Evolutionary conservation across 1,140 invertebrate species (phyloP), one percentile per base, ranked within the genome.

Genomic region (Drosophila orosa): DNA sequence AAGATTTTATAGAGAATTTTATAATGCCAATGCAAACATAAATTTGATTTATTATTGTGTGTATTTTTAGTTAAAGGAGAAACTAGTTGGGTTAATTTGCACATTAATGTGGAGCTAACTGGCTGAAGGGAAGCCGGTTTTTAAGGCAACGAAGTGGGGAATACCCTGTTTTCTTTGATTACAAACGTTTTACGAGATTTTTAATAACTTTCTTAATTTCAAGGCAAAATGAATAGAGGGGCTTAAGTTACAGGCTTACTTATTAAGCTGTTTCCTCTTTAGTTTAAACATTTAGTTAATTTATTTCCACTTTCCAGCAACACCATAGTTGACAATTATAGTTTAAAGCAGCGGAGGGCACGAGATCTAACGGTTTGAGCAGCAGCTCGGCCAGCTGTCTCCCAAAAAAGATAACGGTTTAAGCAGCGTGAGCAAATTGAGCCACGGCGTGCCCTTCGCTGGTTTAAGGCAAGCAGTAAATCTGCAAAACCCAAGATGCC

Each of bases 31-130:
- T 22, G 22, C n/a, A 50, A 67, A 22, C 59, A 65, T 67, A 42
- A 50, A 63, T 33, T 50, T 62, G 58, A 67, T 67, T 67, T 63
- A 67, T 63, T 50, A 22, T 66, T 25, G 3, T 10, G 17, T 29
- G 10, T 63, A 69, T 40, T 71, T 44, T 61, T 19, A 48, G 52
- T 37, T 39, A 75, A 75, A 60, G 24, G 29, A 57, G 13, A 60
- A 74, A 56, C 57, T 13, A 69, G 33, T 55, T 17, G 24, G 33
- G 12, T 56, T 69, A 27, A 77, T 75, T 55, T 68, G 50, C 72
- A 62, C 57, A 19, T 69, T 54, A 33, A 31, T 48, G 37, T 19
- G 37, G 10, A 33, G 42, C 22, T 44, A 37, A 25, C 2, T 63
- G 37, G 31, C 15, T 45, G 3, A 31, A 15, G 24, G 31, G 31